Conservation (phyloP, 2,113 vertebrate species). For the rat (Rattus norvegicus) region GRCr8 NC_086019.1:175411001-175411500, state of each 20-base stretch:
- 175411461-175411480: not conserved
- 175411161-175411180: not conserved
- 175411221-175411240: not conserved
- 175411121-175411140: not conserved
- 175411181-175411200: not conserved
- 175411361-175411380: not conserved
- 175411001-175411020: not conserved
- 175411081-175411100: not conserved
- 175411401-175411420: not conserved
- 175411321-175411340: constrained; percentile 4
- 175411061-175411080: not conserved
- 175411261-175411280: not conserved
- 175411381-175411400: not conserved
- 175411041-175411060: not conserved
- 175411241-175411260: not conserved
- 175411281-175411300: not conserved
- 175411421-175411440: not conserved
- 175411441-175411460: not conserved
- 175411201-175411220: not conserved
- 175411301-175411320: not conserved
- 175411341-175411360: not conserved
- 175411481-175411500: not conserved
- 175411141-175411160: not conserved
- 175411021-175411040: not conserved
- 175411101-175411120: not conserved